Evolutionary conservation across 2,888 invertebrate species (phyloP).

Genomic region (Artemia sinica): DNA sequence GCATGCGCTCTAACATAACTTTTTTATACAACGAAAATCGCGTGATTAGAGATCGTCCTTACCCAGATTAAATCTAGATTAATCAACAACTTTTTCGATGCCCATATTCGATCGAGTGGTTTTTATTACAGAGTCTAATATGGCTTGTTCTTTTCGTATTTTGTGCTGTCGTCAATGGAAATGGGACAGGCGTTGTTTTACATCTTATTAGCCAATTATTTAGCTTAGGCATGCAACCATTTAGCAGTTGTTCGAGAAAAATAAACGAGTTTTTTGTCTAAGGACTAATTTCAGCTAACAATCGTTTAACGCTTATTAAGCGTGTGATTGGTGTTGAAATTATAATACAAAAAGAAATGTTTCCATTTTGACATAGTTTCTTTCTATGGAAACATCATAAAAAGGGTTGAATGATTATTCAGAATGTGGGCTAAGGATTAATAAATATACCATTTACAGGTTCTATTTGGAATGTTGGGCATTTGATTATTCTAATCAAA

Average conservation of each 20-base stretch:
- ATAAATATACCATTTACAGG: too few species aligned
- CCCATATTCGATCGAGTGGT: conserved; percentile 5
- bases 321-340: not conserved
- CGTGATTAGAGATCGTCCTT: conserved; percentile 11
- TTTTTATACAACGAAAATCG: not conserved
- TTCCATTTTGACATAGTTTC: too few species aligned
- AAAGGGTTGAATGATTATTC: too few species aligned
- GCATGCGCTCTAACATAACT: not conserved
- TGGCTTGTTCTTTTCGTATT: not conserved
- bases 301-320: not conserved
- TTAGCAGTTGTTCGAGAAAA: not conserved
- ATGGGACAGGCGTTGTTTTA: conserved; percentile 2
- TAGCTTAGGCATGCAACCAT: conserved; percentile 13
- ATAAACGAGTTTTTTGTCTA: not conserved
- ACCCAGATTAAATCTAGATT: conserved; percentile 13
- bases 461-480: too few species aligned
- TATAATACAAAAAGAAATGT: too few species aligned
- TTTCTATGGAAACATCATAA: too few species aligned
- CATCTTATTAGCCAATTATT: conserved; percentile 14
- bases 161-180: not conserved
- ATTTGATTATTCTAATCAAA: too few species aligned
- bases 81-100: conserved; percentile 14
- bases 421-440: too few species aligned
- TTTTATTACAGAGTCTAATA: not conserved
- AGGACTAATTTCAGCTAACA: not conserved